These are phyloP conservation scores for Haliclona indistincta DNA, from an alignment of 37 sponge, comb jelly and placozoan genomes.

Conservation along the genomic window DNA sequence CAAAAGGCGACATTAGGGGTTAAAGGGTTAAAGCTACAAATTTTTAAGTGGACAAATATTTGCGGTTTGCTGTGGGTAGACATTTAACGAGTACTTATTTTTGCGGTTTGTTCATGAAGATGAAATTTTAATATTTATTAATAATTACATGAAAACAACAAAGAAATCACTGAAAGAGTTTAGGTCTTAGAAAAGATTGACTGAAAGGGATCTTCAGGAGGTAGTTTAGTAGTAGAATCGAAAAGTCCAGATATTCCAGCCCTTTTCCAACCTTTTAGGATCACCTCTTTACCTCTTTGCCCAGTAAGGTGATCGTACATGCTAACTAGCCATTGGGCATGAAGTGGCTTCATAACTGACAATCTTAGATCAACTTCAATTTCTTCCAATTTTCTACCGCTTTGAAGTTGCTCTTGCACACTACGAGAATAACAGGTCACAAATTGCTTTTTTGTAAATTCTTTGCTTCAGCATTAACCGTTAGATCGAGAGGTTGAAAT, in stretches of 20 bases:
- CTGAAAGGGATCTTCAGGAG: conserved; percentile 6
- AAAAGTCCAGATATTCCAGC: conserved; percentile 18
- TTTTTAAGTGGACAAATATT: no score
- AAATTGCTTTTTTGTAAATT: conserved; percentile 22
- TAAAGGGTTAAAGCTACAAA: no score
- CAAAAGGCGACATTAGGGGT: no score
- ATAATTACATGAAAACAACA: no score
- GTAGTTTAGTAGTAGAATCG: conserved; percentile 16
- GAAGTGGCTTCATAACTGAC: conserved; percentile 35
- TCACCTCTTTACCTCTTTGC: conserved; percentile 12
- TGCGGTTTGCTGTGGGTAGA: no score
- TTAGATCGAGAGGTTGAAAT: conserved; percentile 49
- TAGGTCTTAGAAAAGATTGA: no score
- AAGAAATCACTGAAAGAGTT: no score
- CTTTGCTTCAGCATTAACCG: conserved; percentile 52
- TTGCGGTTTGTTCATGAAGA: no score
- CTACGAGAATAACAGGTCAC: conserved; percentile 24
- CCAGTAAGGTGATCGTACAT: conserved; percentile 34
- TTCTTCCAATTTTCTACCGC: conserved; percentile 40
- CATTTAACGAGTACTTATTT: no score
- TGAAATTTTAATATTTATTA: no score
- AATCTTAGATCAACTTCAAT: conserved; percentile 40
- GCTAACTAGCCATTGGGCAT: conserved; percentile 46
- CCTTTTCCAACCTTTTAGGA: conserved; percentile 10
- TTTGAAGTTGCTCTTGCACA: conserved; percentile 30